Conservation (phyloP, 2,888 invertebrate species). For the Cyclophora albipunctata region DNA sequence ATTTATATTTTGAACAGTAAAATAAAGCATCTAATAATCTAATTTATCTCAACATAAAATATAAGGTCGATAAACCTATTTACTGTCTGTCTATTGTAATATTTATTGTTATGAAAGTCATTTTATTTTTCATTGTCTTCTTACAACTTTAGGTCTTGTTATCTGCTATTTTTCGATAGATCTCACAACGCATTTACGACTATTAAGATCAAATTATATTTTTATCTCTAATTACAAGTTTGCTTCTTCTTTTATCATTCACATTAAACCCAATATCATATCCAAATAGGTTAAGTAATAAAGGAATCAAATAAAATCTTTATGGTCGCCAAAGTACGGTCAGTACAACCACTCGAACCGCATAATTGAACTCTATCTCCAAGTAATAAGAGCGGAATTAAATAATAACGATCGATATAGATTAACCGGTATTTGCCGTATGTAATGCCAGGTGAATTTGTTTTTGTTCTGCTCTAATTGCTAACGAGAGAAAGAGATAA, state of each 20-base stretch:
- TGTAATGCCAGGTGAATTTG: not conserved
- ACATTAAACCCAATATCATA: slow-evolving; percentile 16
- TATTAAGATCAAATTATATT: slow-evolving; percentile 3
- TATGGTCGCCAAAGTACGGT: slow-evolving; percentile 13
- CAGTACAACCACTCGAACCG: slow-evolving; percentile 5
- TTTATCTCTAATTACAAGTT: slow-evolving; percentile 10
- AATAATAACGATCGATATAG: no score
- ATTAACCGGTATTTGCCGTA: slow-evolving; percentile 10
- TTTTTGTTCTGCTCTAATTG: slow-evolving; percentile 7
- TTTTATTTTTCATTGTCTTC: no score
- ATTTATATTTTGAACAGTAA: no score
- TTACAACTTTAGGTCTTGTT: no score
- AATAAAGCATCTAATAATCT: no score
- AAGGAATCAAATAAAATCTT: slow-evolving; percentile 22
- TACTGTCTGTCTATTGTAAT: no score
- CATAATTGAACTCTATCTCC: slow-evolving; percentile 3
- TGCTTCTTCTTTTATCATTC: slow-evolving; percentile 7
- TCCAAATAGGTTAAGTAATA: slow-evolving; percentile 18
- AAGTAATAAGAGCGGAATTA: no score
- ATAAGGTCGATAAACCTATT: no score
- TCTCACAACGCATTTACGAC: no score
- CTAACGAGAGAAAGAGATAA: slow-evolving; percentile 7
- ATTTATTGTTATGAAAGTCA: no score
- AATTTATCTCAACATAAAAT: no score
- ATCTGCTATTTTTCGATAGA: no score